These are phyloP conservation scores for Bellardia bayeri DNA, from an alignment of 2,888 invertebrate species.

Conservation along the genomic window DNA sequence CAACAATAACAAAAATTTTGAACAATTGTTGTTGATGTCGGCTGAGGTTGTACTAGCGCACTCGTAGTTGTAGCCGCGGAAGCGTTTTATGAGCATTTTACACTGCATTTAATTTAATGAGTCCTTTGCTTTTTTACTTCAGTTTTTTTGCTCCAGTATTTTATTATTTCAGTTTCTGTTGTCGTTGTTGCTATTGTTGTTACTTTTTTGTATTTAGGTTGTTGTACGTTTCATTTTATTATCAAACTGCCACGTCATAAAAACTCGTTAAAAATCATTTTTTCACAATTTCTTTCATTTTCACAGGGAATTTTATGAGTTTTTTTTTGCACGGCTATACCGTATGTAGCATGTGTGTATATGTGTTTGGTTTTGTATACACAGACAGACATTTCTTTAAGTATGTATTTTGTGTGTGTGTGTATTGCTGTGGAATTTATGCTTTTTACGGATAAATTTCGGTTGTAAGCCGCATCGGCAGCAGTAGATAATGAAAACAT, in stretches of 20 bases:
- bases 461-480: conserved; percentile 32
- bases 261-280: conserved; percentile 65
- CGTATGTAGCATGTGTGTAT: neutral
- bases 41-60: conserved; percentile 25
- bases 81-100: conserved; percentile 80
- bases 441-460: conserved; percentile 49
- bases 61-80: conserved; percentile 63
- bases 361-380: neutral
- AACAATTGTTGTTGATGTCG: conserved; percentile 36
- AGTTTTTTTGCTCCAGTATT: conserved; percentile 18
- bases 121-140: conserved; percentile 73
- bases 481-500: conserved; percentile 66
- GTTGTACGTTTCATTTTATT: conserved; percentile 38
- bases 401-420: neutral
- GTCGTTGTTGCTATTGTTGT: conserved; percentile 19
- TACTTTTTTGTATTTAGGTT: conserved; percentile 34
- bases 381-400: conserved; percentile 1
- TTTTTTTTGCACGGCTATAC: neutral
- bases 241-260: conserved; percentile 69
- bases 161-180: conserved; percentile 30
- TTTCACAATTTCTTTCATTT: conserved; percentile 13
- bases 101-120: conserved; percentile 82
- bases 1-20: conserved; percentile 23
- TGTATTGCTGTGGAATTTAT: conserved; percentile 57
- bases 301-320: conserved; percentile 44